These are phyloP conservation scores for Meliscaeva auricollis DNA, from an alignment of 2,888 invertebrate species.

Conservation along the genomic window DNA sequence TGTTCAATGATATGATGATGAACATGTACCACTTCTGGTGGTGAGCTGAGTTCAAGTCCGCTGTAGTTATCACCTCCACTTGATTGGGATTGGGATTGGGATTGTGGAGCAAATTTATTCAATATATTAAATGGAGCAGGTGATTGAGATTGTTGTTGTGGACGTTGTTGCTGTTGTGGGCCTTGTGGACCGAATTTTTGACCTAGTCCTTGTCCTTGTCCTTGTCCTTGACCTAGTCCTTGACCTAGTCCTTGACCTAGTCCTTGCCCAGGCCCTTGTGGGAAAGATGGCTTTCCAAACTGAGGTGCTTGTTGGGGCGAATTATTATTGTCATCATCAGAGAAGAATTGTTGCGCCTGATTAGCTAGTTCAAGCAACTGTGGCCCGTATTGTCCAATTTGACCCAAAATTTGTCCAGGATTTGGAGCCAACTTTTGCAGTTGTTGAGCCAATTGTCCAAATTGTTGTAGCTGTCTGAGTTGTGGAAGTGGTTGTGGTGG, in stretches of 20 bases:
- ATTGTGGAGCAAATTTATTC: constrained; percentile 1
- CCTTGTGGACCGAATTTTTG: not conserved
- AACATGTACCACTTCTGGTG: constrained; percentile 18
- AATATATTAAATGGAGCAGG: not conserved
- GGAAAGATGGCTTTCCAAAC: not conserved
- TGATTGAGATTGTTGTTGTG: constrained; percentile 14
- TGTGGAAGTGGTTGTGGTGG: not conserved
- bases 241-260: not conserved
- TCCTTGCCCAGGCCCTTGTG: constrained; percentile 7
- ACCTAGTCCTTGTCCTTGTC: not conserved
- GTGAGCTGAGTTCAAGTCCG: not conserved
- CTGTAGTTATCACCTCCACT: not conserved
- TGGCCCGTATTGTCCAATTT: constrained; percentile 19
- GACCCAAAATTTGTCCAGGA: not conserved
- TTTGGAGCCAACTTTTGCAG: constrained; percentile 13
- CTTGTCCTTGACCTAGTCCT: not conserved
- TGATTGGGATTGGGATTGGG: not conserved
- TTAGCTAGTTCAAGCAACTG: constrained; percentile 21
- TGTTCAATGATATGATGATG: constrained; percentile 37
- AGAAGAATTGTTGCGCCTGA: constrained; percentile 22
- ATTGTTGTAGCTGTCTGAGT: constrained; percentile 22
- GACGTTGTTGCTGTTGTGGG: not conserved
- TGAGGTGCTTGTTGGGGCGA: constrained; percentile 2
- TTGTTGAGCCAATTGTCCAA: constrained; percentile 2
- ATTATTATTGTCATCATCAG: constrained; percentile 6